A percentile compares a stretch with the other conserved stretches of the same genome.
phyloP scores from a whole-genome alignment of 1,140 invertebrate genomes.

The Ladona fulva region DNA sequence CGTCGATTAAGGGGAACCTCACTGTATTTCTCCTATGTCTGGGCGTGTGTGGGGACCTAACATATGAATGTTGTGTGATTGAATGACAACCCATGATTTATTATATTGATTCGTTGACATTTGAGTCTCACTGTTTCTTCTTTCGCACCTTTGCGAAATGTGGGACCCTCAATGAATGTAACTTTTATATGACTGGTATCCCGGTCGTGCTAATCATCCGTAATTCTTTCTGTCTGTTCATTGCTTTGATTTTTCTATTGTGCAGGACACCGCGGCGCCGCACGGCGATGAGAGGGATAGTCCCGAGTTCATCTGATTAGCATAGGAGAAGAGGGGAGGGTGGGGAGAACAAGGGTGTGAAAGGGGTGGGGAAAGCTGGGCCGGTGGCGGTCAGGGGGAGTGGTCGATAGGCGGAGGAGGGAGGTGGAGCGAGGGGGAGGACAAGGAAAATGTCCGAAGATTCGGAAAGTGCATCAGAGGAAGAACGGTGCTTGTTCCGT shows the following conservation, averaged over 20 bases:
- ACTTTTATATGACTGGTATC: too few relatives aligned
- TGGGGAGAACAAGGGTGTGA: background rate
- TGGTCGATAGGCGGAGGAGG: background rate
- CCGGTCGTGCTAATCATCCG: too few relatives aligned
- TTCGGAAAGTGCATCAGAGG: conserved; percentile 81
- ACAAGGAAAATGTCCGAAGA: conserved; percentile 66
- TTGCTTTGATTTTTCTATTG: background rate
- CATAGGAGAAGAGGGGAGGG: conserved; percentile 6
- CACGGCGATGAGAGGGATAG: background rate
- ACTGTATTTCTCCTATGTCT: too few relatives aligned
- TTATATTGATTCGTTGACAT: too few relatives aligned
- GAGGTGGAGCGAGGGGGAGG: background rate
- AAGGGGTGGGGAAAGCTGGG: background rate
- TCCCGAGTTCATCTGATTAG: background rate
- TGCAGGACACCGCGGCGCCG: background rate
- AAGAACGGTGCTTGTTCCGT: conserved; percentile 91
- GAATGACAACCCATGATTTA: too few relatives aligned
- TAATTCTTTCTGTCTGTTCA: too few relatives aligned
- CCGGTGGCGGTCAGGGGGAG: background rate
- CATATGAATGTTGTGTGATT: too few relatives aligned
- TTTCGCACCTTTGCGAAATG: too few relatives aligned
- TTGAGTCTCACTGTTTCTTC: too few relatives aligned
- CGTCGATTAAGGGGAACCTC: too few relatives aligned
- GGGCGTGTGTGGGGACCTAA: too few relatives aligned
- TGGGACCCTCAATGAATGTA: too few relatives aligned